phyloP scores from a whole-genome alignment of 2,888 invertebrate genomes.

The Epistrophella euchroma region DNA sequence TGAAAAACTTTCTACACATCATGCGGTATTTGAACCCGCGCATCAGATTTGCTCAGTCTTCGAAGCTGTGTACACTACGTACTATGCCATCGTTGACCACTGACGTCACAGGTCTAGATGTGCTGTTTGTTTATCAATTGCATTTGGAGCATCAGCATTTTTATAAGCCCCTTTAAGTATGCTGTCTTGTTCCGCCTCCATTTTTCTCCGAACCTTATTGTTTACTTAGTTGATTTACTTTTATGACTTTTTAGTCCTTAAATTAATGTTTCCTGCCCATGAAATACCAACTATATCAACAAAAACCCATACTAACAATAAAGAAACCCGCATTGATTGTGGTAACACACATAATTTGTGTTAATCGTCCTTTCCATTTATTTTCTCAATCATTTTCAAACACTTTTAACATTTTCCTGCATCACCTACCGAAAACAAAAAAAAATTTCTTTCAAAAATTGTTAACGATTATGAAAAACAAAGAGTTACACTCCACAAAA shows the following conservation, averaged over 20 bases:
- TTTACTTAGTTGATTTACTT: not conserved
- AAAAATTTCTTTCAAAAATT: not conserved
- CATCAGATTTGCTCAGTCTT: no score
- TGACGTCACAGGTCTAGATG: no score
- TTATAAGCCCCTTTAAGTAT: no score
- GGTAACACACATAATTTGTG: constrained; percentile 28
- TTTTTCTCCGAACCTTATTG: no score
- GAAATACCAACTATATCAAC: not conserved
- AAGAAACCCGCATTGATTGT: constrained; percentile 5
- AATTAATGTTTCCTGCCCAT: not conserved
- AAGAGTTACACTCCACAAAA: constrained; percentile 21
- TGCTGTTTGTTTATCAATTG: no score
- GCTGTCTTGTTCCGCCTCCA: no score
- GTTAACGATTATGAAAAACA: not conserved
- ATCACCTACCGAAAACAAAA: not conserved
- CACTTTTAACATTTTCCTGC: not conserved
- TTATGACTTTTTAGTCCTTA: no score
- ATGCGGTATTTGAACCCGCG: no score
- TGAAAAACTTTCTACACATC: no score
- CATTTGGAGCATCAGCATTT: no score
- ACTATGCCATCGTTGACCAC: no score
- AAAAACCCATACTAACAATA: not conserved
- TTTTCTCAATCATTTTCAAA: constrained; percentile 1
- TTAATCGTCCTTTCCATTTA: constrained; percentile 2
- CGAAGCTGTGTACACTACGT: no score